Base-by-base conservation (phyloP, 2,113 vertebrate genomes). In the Psettodes erumei region DNA sequence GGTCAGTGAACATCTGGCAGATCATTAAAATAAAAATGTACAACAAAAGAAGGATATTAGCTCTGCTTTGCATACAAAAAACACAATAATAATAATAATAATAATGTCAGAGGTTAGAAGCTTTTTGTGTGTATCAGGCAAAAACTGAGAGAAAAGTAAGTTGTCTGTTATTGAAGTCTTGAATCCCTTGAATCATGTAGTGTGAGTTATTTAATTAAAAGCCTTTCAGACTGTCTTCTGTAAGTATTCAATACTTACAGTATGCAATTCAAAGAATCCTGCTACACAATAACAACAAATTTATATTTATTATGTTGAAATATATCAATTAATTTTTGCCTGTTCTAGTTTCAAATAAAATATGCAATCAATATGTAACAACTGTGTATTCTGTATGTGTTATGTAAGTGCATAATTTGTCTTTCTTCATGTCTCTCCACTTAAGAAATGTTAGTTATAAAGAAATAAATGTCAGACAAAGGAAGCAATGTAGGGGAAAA, bases 401-500 rank as follows among this genome's bases (percentile, higher is more conserved):
- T 38, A n/a, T n/a, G n/a, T n/a, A n/a, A n/a, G n/a, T n/a, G n/a
- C n/a, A n/a, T n/a, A n/a, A n/a, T 38, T 38, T 1, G 1, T 12
- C 6, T 28, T 10, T 23, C 25, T 56, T 9, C 5, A 45, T 54
- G 1, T 43, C 11, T 10, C 23, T 47, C 9, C 8, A 33, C 15
- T 40, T 13, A 2, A 18, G 16, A 16, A 15, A 42, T 16, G 15
- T 16, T 16, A 23, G 23, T 62, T 32, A 5, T n/a, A 3, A 27
- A 70, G 71, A 56, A 66, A 62, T 28, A 23, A 16, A 71, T 51
- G 42, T 62, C 21, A 62, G 37, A 67, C 47, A 74, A 43, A 71
- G 54, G 3, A 62, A 10, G 19, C 18, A 51, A 40, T 48, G 16
- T 8, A 37, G 30, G 8, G 19, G 25, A 12, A 35, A 50, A 8